Base-by-base conservation (phyloP, 37 sponge, comb jelly and placozoan genomes). In the Eunapius fragilis region DNA sequence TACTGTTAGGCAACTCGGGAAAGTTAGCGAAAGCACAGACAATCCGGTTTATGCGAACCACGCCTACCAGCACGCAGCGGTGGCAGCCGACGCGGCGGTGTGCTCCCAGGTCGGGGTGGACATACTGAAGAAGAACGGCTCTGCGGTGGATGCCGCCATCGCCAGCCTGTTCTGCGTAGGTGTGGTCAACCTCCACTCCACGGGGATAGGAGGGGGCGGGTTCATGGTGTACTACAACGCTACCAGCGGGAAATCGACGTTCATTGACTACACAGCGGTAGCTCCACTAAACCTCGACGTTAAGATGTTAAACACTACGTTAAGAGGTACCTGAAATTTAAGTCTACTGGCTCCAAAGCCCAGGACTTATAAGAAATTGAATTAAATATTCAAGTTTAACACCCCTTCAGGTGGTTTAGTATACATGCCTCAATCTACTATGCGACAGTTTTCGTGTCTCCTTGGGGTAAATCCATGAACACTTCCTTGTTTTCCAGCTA, bases 131-230 rank as follows among this genome's bases (percentile, higher is more conserved):
- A 87, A 87, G 69, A 89, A 89, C 11, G 99, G 99, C 22, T 86
- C 85, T 68, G 97, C 97, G 14, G 99, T 98, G 26, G 99, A 98
- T 45, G 95, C 99, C 17, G 97, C 97, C 41, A 86, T 96, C 27
- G 95, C 94, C 2, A 91, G 87, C 34, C 30, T 87, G 26, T 84
- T 98, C 17, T 98, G 99, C 75, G 84, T 94, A 69, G 99, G 99
- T 0, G 89, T 95, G 11, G 93, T 96, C 70, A 94, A 96, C 76
- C 88, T 87, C 13, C 95, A 96, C 70, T 94, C 95, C 30, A 96
- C 93, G 11, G 99, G 99, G 24, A 88, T 98, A 7, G 99, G 99
- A 68, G 99, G 99, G 14, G 99, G 99, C n/a, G 99, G 99, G 68
- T 98, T 96, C 79, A 91, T 98, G 94, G 84, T 98, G 27, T 80